Conservation (phyloP, 2,888 invertebrate genomes). For the Parthenolecanium corni region DNA sequence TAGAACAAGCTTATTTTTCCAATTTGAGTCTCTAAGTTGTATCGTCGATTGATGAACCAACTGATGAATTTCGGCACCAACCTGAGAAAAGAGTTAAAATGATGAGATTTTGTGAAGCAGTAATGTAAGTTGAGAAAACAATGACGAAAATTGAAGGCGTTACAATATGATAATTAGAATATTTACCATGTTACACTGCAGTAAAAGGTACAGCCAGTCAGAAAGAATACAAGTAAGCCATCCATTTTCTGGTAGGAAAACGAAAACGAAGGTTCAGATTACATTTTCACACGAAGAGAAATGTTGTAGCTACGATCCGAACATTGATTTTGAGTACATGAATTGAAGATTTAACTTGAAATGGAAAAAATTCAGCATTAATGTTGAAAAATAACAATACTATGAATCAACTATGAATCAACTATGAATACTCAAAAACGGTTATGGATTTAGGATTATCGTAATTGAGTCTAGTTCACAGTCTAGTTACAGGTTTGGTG, state of each 20-base stretch:
- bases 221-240: not conserved
- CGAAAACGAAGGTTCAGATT: too few species aligned
- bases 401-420: too few species aligned
- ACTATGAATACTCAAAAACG: too few species aligned
- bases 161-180: not conserved
- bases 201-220: not conserved
- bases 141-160: not conserved
- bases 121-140: not conserved
- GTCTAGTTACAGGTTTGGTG: too few species aligned
- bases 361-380: too few species aligned
- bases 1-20: conserved; percentile 64
- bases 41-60: conserved; percentile 68
- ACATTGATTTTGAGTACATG: too few species aligned
- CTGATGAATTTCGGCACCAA: conserved; percentile 62
- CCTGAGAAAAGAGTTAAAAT: conserved; percentile 42
- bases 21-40: conserved; percentile 64
- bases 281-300: too few species aligned
- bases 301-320: too few species aligned
- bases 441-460: too few species aligned
- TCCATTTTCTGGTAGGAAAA: conserved; percentile 48
- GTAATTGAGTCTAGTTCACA: too few species aligned
- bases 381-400: too few species aligned
- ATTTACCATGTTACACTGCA: conserved; percentile 10
- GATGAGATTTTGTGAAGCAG: not conserved
- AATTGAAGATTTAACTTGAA: too few species aligned